phyloP scores from a whole-genome alignment of 2,797 vertebrate genomes.

The Poliocrania exsul region DNA sequence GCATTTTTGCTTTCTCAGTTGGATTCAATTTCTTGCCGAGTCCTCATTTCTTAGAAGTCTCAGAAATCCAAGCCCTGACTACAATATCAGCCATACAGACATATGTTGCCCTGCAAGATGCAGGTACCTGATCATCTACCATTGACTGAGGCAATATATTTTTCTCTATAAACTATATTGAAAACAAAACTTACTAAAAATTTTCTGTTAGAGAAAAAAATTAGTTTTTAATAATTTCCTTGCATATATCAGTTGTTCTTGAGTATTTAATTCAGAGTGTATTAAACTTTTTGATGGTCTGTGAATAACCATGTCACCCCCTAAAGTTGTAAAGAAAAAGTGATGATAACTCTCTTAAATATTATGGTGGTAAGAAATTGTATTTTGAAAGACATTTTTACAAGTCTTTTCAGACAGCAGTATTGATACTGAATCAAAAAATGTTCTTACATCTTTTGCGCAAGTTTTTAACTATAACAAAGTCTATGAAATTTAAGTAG shows the following conservation, averaged over 20 bases:
- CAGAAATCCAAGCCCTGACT: background rate
- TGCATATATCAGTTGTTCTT: background rate
- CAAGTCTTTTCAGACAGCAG: background rate
- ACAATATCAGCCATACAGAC: background rate
- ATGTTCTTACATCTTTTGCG: background rate
- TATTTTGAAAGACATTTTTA: background rate
- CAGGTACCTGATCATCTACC: background rate
- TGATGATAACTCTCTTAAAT: background rate
- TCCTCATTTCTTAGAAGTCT: background rate
- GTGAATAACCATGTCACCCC: background rate
- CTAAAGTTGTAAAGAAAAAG: background rate
- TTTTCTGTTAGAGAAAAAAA: background rate
- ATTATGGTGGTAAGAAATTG: background rate
- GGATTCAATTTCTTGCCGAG: background rate
- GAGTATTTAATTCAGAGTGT: background rate
- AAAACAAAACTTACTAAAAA: background rate
- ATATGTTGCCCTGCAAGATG: background rate
- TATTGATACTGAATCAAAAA: background rate
- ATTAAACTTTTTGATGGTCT: background rate
- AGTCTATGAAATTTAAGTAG: background rate
- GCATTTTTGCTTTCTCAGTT: background rate
- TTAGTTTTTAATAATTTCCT: fast-evolving
- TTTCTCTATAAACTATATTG: background rate
- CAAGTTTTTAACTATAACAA: background rate
- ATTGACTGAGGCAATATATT: background rate